Percentiles rank a stretch among this genome's conserved stretches.
phyloP scores from a whole-genome alignment of 2,888 invertebrate genomes.

The Osedax frankpressi region DNA sequence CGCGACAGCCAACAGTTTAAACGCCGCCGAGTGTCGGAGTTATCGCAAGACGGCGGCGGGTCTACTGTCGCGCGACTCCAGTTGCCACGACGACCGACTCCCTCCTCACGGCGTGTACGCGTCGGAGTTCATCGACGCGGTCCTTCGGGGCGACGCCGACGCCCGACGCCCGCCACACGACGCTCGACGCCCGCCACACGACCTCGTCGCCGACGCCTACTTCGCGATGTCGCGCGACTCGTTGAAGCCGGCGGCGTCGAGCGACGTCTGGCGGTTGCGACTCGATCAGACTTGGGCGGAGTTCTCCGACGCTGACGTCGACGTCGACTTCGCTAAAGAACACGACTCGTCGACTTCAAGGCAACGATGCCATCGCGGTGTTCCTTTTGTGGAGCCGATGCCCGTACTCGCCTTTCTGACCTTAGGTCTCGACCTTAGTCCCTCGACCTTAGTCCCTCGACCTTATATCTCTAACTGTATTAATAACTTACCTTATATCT shows the following conservation, averaged over 20 bases:
- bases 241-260: constrained; percentile 48
- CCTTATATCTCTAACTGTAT: too few species aligned
- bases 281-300: constrained; percentile 86
- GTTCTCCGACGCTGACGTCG: constrained; percentile 71
- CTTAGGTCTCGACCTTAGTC: too few species aligned
- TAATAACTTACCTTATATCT: too few species aligned
- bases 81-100: too few species aligned
- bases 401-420: too few species aligned
- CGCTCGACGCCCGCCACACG: not conserved
- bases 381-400: constrained; percentile 54
- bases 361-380: constrained; percentile 32
- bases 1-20: not conserved
- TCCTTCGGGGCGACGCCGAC: not conserved
- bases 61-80: too few species aligned
- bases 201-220: not conserved
- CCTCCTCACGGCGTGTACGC: not conserved
- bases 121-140: not conserved
- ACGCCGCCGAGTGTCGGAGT: not conserved
- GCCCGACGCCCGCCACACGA: not conserved
- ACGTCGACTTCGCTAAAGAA: constrained; percentile 55
- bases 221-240: constrained; percentile 24
- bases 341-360: too few species aligned
- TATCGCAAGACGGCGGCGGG: too few species aligned
- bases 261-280: constrained; percentile 71
- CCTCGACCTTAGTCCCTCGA: too few species aligned